Percentiles rank a stretch among this genome's conserved stretches.
Conservation (phyloP, 2,797 vertebrate genomes). For the Pseudotriccus pelzelni region DNA sequence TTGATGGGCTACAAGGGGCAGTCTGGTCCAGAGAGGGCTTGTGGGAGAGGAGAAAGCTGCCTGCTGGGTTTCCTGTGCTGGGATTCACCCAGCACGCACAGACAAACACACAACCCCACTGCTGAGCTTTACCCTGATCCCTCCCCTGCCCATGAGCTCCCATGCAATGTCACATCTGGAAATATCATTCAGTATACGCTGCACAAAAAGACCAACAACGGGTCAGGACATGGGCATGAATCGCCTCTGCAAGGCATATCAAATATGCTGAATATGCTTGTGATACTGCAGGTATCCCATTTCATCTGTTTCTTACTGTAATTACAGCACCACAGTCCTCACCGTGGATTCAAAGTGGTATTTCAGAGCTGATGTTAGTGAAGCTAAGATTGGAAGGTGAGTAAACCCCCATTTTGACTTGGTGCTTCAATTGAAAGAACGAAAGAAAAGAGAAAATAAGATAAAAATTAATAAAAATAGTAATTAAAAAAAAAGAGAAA, state of each 20-base stretch:
- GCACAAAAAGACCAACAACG: background rate
- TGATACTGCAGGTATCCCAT: background rate
- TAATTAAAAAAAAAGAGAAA: background rate
- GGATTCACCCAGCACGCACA: background rate
- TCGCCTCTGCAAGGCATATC: background rate
- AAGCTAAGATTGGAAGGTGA: background rate
- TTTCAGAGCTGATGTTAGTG: background rate
- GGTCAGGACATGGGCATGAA: background rate
- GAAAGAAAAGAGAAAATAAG: background rate
- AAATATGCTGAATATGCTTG: background rate
- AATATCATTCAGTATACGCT: background rate
- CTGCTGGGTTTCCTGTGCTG: background rate
- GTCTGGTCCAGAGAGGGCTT: background rate
- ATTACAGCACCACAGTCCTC: background rate
- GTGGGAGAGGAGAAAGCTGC: background rate
- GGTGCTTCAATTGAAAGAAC: background rate
- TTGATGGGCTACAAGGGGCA: background rate
- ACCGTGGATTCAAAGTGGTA: background rate
- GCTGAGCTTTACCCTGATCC: background rate
- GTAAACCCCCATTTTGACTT: background rate
- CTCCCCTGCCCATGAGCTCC: background rate
- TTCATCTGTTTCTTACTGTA: background rate
- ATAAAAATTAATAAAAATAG: background rate
- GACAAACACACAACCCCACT: background rate
- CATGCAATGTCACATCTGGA: fast-evolving